phyloP scores from a whole-genome alignment of 2,888 invertebrate genomes.

The Callyntrura sp. region DNA sequence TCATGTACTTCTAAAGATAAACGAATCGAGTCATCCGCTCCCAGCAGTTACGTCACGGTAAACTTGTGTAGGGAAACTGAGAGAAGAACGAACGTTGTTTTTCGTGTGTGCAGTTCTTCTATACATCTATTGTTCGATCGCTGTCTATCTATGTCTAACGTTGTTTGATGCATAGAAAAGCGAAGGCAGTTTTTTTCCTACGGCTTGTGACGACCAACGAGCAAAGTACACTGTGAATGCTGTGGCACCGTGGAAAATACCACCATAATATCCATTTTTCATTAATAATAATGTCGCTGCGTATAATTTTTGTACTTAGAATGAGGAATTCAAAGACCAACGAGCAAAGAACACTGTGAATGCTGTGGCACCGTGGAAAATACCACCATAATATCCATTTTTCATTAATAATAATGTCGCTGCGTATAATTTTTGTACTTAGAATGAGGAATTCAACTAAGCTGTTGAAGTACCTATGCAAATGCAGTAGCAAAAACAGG shows the following conservation, averaged over 20 bases:
- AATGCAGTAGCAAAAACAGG: neutral
- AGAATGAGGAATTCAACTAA: neutral
- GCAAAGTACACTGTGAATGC: neutral
- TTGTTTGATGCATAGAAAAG: neutral
- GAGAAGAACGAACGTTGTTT: neutral
- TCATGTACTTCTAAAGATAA: neutral
- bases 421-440: neutral
- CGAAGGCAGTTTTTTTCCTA: neutral
- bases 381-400: neutral
- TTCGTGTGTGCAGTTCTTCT: neutral
- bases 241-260: neutral
- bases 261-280: too few relatives aligned
- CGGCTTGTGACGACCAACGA: neutral
- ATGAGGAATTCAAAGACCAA: neutral
- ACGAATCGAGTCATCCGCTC: conserved; percentile 4
- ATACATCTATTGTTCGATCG: neutral
- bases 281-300: too few relatives aligned
- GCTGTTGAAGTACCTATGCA: neutral
- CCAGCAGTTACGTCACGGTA: neutral
- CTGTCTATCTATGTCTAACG: too few relatives aligned
- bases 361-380: neutral
- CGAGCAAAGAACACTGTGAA: neutral
- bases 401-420: too few relatives aligned
- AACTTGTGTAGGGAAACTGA: neutral
- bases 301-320: neutral